phyloP scores from a whole-genome alignment of 1,140 invertebrate species.

The Mylabris phalerata region DNA sequence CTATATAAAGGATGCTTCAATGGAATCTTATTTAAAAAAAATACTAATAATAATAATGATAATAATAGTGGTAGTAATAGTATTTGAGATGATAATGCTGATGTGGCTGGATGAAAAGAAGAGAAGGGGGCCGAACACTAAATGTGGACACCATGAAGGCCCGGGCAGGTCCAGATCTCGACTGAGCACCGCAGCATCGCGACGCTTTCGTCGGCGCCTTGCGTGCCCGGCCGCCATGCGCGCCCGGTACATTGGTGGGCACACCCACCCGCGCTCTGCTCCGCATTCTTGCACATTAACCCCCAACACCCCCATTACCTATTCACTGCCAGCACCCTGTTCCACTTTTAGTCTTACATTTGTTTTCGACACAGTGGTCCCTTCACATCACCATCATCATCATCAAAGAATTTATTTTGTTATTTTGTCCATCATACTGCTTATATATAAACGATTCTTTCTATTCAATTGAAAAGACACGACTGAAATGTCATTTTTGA shows the following conservation, averaged over 20 bases:
- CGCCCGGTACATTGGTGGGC: constrained; percentile 19
- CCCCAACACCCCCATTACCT: constrained; percentile 37
- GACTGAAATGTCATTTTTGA: too few relatives aligned
- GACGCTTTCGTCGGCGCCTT: constrained; percentile 32
- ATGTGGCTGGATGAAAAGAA: background rate
- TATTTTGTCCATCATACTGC: too few relatives aligned
- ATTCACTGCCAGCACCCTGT: constrained; percentile 28
- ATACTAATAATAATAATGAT: too few relatives aligned
- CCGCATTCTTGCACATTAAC: constrained; percentile 39
- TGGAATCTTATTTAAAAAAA: too few relatives aligned
- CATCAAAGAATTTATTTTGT: too few relatives aligned
- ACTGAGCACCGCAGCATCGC: constrained; percentile 39
- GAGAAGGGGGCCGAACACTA: background rate
- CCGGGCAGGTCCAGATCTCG: constrained; percentile 38
- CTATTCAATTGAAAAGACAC: too few relatives aligned
- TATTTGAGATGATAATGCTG: background rate
- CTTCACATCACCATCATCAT: too few relatives aligned
- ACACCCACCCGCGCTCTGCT: constrained; percentile 25
- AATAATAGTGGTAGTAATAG: background rate
- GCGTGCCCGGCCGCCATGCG: constrained; percentile 29
- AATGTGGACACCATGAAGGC: constrained; percentile 33
- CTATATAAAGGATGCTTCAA: too few relatives aligned
- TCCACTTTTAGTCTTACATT: constrained; percentile 25
- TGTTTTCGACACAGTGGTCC: constrained; percentile 11
- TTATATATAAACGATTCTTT: too few relatives aligned